These are phyloP conservation scores for Ischnus inquisitorius DNA, from an alignment of 2,888 invertebrate species.

Conservation along the genomic window DNA sequence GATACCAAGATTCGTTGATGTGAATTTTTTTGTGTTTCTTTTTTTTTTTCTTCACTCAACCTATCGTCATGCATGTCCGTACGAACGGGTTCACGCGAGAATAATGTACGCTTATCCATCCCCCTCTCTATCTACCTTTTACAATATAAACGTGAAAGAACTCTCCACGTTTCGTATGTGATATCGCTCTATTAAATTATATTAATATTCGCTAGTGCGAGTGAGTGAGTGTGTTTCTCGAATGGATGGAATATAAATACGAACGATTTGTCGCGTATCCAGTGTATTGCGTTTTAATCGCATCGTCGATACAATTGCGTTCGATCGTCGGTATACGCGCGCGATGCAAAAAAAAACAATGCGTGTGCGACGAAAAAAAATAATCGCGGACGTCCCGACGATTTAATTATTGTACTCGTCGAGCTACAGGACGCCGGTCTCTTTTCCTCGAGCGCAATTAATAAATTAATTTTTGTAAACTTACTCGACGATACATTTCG, in stretches of 20 bases:
- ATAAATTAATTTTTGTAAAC: conserved; percentile 41
- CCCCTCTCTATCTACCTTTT: conserved; percentile 30
- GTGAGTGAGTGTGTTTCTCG: conserved; percentile 53
- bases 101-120: conserved; percentile 47
- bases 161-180: conserved; percentile 69
- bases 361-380: neutral
- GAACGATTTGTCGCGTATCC: conserved; percentile 23
- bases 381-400: conserved; percentile 26
- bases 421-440: conserved; percentile 22
- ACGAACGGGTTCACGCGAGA: conserved; percentile 45
- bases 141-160: conserved; percentile 54
- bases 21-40: no score
- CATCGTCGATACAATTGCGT: neutral
- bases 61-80: conserved; percentile 39
- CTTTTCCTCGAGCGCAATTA: conserved; percentile 49
- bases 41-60: conserved; percentile 25
- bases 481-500: neutral
- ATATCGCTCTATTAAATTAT: conserved; percentile 70
- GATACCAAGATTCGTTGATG: conserved; percentile 41
- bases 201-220: conserved; percentile 46
- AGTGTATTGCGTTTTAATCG: neutral
- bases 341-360: neutral
- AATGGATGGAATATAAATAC: conserved; percentile 47
- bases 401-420: conserved; percentile 23
- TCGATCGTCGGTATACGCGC: conserved; percentile 12